Evolutionary conservation across 2,113 vertebrate species (phyloP).

Genomic region (Hydrolagus affinis): DNA sequence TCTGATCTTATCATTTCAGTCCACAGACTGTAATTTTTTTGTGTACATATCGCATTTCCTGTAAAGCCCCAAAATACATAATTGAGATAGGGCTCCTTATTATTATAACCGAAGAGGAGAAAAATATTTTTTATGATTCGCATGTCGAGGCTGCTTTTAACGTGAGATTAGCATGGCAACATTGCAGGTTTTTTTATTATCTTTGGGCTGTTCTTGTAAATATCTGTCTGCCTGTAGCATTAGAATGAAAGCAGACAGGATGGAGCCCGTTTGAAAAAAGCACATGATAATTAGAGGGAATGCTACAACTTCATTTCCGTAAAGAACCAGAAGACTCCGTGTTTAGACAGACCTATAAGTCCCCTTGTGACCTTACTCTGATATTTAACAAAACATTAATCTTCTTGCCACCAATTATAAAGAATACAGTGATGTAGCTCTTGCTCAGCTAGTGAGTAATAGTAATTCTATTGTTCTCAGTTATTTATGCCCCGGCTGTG

Average conservation of each 20-base stretch:
- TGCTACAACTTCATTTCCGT: conserved; percentile 52
- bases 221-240: conserved; percentile 31
- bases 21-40: conserved; percentile 31
- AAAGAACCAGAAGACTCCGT: conserved; percentile 62
- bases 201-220: conserved; percentile 23
- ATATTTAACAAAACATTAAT: conserved; percentile 99
- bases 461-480: conserved; percentile 95
- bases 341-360: conserved; percentile 81
- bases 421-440: conserved; percentile 88
- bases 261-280: conserved; percentile 50
- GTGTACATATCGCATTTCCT: background rate
- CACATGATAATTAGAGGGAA: conserved; percentile 68
- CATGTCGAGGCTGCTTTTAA: conserved; percentile 21
- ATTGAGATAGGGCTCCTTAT: background rate
- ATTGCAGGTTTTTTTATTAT: conserved; percentile 29
- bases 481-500: conserved; percentile 96
- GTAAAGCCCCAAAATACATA: conserved; percentile 8
- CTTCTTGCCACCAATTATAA: conserved; percentile 96
- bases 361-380: conserved; percentile 87
- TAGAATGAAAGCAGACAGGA: conserved; percentile 34
- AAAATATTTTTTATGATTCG: conserved; percentile 20
- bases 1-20: conserved; percentile 35
- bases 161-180: conserved; percentile 26
- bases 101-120: conserved; percentile 21
- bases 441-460: conserved; percentile 72